Conservation (phyloP, 2,113 vertebrate species). For the Caloenas nicobarica region DNA sequence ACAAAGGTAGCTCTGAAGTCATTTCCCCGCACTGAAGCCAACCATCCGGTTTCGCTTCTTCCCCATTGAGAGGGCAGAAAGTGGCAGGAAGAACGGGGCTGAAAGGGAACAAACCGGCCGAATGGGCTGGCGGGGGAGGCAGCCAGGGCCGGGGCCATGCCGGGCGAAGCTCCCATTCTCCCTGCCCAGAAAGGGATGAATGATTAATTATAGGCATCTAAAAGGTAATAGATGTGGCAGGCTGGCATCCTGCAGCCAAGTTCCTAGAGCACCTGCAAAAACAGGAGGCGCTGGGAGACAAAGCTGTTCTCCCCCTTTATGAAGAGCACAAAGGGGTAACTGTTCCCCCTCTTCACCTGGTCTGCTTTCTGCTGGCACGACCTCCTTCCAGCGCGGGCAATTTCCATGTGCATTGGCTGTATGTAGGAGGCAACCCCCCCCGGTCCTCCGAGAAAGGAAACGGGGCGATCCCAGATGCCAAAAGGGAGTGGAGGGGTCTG, state of each 20-base stretch:
- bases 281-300: conserved; percentile 62
- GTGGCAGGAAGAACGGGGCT: conserved; percentile 87
- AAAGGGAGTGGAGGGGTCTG: background rate
- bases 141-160: conserved; percentile 56
- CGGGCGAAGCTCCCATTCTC: conserved; percentile 76
- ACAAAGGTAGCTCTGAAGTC: conserved; percentile 87
- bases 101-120: conserved; percentile 84
- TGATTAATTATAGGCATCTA: conserved; percentile 78
- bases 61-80: conserved; percentile 88
- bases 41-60: conserved; percentile 86
- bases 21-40: conserved; percentile 84
- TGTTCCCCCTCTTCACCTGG: conserved; percentile 72
- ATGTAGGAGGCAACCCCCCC: background rate
- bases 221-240: conserved; percentile 77
- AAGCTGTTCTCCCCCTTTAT: background rate
- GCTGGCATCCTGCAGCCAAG: conserved; percentile 64
- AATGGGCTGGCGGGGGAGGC: conserved; percentile 79
- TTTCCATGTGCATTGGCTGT: background rate
- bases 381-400: background rate
- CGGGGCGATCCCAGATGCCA: background rate
- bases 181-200: conserved; percentile 76
- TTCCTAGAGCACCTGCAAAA: conserved; percentile 77
- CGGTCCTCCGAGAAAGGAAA: background rate
- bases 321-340: conserved; percentile 61
- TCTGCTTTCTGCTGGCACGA: conserved; percentile 58